Base-by-base conservation (phyloP, 1,140 invertebrate species). In the Macrocentrus cingulum region DNA sequence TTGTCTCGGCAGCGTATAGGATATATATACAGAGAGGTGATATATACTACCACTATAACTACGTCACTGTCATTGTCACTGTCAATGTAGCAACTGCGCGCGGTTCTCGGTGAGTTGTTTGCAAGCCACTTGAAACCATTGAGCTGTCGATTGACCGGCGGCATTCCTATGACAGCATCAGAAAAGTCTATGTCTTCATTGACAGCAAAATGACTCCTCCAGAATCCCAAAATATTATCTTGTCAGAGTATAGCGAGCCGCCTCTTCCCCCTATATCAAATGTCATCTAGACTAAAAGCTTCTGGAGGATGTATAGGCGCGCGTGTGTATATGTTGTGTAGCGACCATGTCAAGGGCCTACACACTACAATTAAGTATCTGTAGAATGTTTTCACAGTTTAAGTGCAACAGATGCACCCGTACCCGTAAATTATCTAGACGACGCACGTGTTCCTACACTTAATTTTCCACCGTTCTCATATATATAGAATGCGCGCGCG, bases 91-190 rank as follows among this genome's bases (percentile, higher is more conserved):
- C 58, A 34, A 53, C 20, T 9, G n/a, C 32, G 13, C 16, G 37
- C 29, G 55, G 25, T 36, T 62, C 48, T 20, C 41, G 44, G 25
- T 29, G 41, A 51, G 62, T 61, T 62, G 61, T 66, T 67, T 65
- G 59, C 60, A 57, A 63, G 56, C 46, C 60, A 65, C 66, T 67
- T 62, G 41, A 61, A 56, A 56, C 45, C 44, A 56, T 59, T 56
- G 59, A 59, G 44, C 60, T 62, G 61, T 61, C 50, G 45, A 52
- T 49, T 56, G 50, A 42, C 18, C 41, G 46, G 25, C 56, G 32
- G 41, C 25, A 46, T 41, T 36, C 51, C 29, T 13, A 34, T 55
- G 39, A 46, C 51, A 59, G 37, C n/a, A n/a, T n/a, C n/a, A 42
- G 56, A 29, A 53, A 48, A 41, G 56, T 39, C 61, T 37, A 59